A percentile compares a stretch with the other conserved stretches of the same genome.
Conservation (phyloP, 2,113 vertebrate genomes). For the Prolemur simus region DNA sequence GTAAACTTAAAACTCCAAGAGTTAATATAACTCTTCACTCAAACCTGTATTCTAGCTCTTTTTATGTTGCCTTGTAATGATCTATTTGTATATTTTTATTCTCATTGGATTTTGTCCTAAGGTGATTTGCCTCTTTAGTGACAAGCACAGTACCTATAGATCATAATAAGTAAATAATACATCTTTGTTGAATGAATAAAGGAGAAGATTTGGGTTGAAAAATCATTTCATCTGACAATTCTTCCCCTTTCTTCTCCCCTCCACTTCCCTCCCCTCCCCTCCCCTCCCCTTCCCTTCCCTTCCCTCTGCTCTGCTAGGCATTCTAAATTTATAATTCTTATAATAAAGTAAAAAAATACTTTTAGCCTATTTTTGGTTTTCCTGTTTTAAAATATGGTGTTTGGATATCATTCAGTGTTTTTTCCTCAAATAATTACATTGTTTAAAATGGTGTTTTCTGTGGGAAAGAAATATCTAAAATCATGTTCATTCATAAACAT, state of each 20-base stretch:
- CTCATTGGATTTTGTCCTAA: neutral
- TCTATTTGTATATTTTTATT: slow-evolving; percentile 14
- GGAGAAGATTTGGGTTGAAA: neutral
- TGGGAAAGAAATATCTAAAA: neutral
- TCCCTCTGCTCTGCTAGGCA: no score
- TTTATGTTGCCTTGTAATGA: neutral
- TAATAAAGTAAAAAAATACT: neutral
- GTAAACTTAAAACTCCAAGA: neutral
- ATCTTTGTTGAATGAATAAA: neutral
- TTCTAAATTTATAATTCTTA: neutral
- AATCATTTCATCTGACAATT: neutral
- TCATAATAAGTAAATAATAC: neutral
- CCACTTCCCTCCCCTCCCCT: neutral
- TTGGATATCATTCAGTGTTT: neutral
- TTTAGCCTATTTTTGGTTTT: neutral
- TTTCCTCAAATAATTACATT: neutral
- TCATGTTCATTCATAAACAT: neutral
- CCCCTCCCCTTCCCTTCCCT: neutral
- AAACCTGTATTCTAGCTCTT: neutral
- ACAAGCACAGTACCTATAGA: neutral
- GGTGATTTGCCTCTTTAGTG: neutral
- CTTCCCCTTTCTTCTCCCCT: neutral
- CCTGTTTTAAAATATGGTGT: neutral
- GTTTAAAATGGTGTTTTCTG: neutral
- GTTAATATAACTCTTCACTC: neutral